phyloP scores from a whole-genome alignment of 2,888 invertebrate species.

The Phortica okadai region DNA sequence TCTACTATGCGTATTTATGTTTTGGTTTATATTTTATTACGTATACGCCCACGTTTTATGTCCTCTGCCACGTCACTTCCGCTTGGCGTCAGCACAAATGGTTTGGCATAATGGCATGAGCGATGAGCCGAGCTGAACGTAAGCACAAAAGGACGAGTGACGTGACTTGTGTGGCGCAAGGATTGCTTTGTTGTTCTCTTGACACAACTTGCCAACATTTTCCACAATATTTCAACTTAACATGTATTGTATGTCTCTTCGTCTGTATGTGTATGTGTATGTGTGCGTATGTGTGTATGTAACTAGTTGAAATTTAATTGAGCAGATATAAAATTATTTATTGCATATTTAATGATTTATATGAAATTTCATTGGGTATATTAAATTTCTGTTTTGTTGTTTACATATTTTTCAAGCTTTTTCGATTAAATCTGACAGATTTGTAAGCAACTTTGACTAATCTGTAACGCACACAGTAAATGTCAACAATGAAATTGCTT shows the following conservation, averaged over 20 bases:
- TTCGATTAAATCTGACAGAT: neutral
- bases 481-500: neutral
- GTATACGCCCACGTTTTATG: neutral
- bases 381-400: neutral
- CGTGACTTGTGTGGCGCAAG: neutral
- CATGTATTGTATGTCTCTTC: neutral
- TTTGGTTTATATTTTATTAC: constrained; percentile 14
- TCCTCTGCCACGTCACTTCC: neutral
- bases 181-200: neutral
- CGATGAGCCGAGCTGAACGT: neutral
- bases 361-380: neutral
- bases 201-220: neutral
- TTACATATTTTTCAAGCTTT: neutral
- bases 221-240: neutral
- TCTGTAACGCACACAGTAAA: neutral
- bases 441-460: neutral
- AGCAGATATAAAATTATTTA: neutral
- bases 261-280: neutral
- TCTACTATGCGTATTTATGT: neutral
- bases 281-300: neutral
- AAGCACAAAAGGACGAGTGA: neutral
- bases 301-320: constrained; percentile 17
- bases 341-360: neutral
- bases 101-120: neutral
- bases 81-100: neutral